Evolutionary conservation across 1,140 invertebrate species (phyloP).

Genomic region (Liolophura sinensis): DNA sequence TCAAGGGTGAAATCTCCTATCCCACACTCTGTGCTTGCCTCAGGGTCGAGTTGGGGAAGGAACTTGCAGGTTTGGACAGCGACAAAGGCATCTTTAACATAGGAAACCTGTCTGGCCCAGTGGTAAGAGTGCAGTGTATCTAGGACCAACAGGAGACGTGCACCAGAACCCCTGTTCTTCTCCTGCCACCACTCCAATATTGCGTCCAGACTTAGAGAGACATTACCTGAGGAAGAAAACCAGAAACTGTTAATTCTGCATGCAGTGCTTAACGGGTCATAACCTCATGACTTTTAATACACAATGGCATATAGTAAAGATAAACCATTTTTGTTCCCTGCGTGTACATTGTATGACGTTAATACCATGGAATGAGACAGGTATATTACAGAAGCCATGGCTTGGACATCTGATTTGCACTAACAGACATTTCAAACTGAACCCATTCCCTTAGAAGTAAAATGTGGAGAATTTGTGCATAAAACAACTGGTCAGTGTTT

Average conservation of each 20-base stretch:
- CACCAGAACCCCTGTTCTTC: conserved; percentile 34
- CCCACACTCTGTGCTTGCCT: conserved; percentile 18
- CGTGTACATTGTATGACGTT: too few relatives aligned
- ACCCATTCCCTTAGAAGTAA: too few relatives aligned
- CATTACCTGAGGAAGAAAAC: conserved; percentile 37
- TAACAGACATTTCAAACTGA: too few relatives aligned
- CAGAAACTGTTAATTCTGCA: neutral
- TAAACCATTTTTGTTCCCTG: too few relatives aligned
- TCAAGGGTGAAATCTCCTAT: conserved; percentile 52
- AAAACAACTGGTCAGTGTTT: too few relatives aligned
- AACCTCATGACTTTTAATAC: too few relatives aligned
- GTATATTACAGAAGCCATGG: too few relatives aligned
- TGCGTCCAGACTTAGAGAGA: conserved; percentile 37
- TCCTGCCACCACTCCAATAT: conserved; percentile 50
- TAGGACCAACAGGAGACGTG: conserved; percentile 49
- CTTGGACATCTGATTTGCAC: too few relatives aligned
- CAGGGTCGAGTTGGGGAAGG: conserved; percentile 25
- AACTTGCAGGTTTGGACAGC: conserved; percentile 50
- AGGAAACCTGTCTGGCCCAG: conserved; percentile 39
- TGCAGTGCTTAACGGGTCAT: too few relatives aligned
- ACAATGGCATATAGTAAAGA: too few relatives aligned
- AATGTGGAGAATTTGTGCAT: too few relatives aligned
- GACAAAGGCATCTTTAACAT: conserved; percentile 29
- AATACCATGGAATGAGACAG: too few relatives aligned
- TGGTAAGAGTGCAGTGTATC: conserved; percentile 45